Evolutionary conservation across 2,113 vertebrate species (phyloP), one percentile per base, ranked within the genome.

Genomic region (Colistium nudipinnis): DNA sequence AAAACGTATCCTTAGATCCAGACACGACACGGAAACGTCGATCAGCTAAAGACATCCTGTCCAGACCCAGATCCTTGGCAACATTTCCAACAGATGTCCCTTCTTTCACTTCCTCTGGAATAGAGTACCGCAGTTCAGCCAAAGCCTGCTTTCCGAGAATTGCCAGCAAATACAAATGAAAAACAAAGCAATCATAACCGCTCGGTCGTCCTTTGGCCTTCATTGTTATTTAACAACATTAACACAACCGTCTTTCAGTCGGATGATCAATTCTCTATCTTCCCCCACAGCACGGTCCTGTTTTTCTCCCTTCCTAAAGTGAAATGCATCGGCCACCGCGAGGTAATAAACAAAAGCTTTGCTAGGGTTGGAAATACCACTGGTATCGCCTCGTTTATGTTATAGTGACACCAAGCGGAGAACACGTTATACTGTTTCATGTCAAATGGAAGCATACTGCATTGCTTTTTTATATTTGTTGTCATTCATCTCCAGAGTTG

Each of bases 1-100:
- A 95, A 70, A 84, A 64, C 4, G 63, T 61, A n/a, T 93, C 86
- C 1, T 75, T 82, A 2, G 78, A 74, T 53, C 65, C 87, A 25
- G 88, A 70, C 0, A 90, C 87, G 44, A 91, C 79, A 11, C 89
- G 85, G 20, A 91, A 86, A 17, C 88, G 72, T 1, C 78, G 83
- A 2, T 78, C 73, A 0, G 1, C 19, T 27, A 94, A 83, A 12
- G 87, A 79, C 0, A 19, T 28, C 19, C 83, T 48, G 7, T 84
- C 87, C 9, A 94, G 52, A 3, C 91, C 91, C 27, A 94, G 65
- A 78, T 94, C 93, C 47, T 80, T 92, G 0, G 90, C 90, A 11
- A 88, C 69, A 71, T 90, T 88, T 31, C 91, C 91, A 77, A 95
- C 93, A 66, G 80, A 49, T 47, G 89, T 82, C 28, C 91, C 91